These are phyloP conservation scores for Bergia puertoricense DNA, from an alignment of 92 coral and sea anemone genomes.

Conservation along the genomic window DNA sequence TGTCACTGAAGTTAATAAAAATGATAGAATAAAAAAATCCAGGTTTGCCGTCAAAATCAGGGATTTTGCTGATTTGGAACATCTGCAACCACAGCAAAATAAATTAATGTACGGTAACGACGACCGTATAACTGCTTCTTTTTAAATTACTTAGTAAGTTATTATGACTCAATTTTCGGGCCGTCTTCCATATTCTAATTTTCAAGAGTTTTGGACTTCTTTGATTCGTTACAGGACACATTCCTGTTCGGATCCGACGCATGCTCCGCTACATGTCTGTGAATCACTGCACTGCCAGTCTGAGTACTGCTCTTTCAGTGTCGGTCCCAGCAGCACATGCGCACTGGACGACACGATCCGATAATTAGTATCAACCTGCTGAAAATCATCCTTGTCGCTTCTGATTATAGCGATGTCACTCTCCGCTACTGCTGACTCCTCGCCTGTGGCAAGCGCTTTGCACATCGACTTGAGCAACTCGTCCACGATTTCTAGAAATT, in stretches of 20 bases:
- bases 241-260: constrained; percentile 91
- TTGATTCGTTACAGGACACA: no score
- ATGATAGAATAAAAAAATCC: no score
- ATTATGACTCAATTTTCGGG: no score
- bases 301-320: constrained; percentile 65
- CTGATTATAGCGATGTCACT: constrained; percentile 59
- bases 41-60: no score
- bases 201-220: no score
- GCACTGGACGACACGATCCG: constrained; percentile 51
- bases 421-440: constrained; percentile 65
- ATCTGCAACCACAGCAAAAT: no score
- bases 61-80: no score
- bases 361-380: constrained; percentile 55
- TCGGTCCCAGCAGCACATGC: constrained; percentile 65
- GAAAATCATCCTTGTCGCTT: constrained; percentile 68
- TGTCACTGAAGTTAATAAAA: no score
- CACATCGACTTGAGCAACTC: constrained; percentile 79
- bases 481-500: constrained; percentile 52
- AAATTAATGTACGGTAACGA: no score
- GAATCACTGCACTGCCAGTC: constrained; percentile 72
- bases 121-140: no score
- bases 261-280: constrained; percentile 87
- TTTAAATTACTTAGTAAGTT: no score
- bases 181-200: no score
- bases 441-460: constrained; percentile 66